Conservation (phyloP, 2,113 vertebrate species). For the Ariopsis seemanni region DNA sequence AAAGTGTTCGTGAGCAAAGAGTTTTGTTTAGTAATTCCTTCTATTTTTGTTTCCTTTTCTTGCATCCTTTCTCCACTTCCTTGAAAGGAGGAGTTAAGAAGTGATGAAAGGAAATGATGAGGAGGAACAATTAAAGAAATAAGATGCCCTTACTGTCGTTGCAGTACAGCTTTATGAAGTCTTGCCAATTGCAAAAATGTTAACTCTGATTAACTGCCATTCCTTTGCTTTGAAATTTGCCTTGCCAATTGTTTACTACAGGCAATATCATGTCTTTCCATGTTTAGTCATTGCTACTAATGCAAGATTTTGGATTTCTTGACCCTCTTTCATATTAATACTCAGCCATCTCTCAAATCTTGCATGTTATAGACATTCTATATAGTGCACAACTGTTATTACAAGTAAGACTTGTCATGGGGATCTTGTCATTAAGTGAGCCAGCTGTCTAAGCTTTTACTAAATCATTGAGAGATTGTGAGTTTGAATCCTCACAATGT, state of each 20-base stretch:
- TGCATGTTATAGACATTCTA: neutral
- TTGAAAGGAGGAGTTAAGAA: too few species aligned
- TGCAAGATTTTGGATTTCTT: neutral
- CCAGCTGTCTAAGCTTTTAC: too few species aligned
- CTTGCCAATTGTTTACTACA: neutral
- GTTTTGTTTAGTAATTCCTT: too few species aligned
- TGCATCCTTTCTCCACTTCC: too few species aligned
- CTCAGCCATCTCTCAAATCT: neutral
- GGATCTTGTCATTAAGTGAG: too few species aligned
- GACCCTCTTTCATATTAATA: neutral
- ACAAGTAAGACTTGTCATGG: neutral
- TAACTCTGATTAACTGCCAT: neutral
- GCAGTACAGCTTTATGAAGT: neutral
- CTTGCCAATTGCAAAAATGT: neutral
- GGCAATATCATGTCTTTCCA: neutral
- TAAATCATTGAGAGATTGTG: too few species aligned
- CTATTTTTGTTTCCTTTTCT: too few species aligned
- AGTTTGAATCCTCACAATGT: too few species aligned
- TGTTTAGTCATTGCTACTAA: neutral
- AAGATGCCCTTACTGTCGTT: neutral
- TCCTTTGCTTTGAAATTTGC: neutral
- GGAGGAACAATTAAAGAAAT: neutral
- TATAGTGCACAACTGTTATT: neutral
- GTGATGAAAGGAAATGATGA: neutral
- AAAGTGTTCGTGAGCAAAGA: neutral